Conservation (phyloP, 2,797 vertebrate species). For the Champsocephalus gunnari region DNA sequence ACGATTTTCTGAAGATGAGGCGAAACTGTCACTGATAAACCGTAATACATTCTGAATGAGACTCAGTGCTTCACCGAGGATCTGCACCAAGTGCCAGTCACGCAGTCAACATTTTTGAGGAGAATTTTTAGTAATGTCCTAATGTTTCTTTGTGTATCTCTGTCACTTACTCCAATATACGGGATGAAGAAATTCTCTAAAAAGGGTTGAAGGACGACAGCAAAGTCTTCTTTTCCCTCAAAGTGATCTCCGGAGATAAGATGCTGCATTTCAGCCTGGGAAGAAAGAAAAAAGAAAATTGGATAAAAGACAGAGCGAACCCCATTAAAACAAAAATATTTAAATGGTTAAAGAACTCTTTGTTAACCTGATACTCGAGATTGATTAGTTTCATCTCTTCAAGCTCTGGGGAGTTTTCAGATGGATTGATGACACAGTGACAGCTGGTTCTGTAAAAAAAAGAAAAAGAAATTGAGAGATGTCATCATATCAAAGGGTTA, state of each 20-base stretch:
- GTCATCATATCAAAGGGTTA: neutral
- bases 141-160: conserved; percentile 2
- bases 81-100: too few relatives aligned
- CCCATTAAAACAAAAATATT: neutral
- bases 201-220: conserved; percentile 89
- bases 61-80: too few relatives aligned
- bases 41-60: too few relatives aligned
- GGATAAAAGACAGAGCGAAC: neutral
- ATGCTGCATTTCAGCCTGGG: conserved; percentile 68
- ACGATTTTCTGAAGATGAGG: too few relatives aligned
- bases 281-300: neutral
- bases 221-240: conserved; percentile 86
- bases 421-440: conserved; percentile 75
- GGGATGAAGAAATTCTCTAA: conserved; percentile 86
- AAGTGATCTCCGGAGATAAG: conserved; percentile 82
- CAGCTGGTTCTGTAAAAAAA: conserved; percentile 62
- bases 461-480: neutral
- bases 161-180: conserved; percentile 81
- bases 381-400: conserved; percentile 87
- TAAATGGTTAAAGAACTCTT: neutral
- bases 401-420: conserved; percentile 81
- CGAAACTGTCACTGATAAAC: too few relatives aligned
- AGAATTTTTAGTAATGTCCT: too few relatives aligned
- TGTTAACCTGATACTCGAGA: conserved; percentile 88
- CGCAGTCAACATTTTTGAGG: too few relatives aligned